Conservation (phyloP, 2,888 invertebrate genomes). For the Drosophila parthenogenetica region DNA sequence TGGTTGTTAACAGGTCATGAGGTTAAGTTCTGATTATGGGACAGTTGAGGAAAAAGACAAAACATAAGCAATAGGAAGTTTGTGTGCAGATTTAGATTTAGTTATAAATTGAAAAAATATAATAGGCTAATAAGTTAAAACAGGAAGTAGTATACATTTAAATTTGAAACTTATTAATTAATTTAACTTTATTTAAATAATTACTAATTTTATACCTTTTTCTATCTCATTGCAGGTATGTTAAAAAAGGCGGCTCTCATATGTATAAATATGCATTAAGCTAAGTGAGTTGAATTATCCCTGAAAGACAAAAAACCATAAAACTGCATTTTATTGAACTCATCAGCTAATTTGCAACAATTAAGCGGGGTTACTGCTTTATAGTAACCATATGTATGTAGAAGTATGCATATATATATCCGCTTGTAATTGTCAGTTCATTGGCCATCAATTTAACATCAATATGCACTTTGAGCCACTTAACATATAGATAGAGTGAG, state of each 20-base stretch:
- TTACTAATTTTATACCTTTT: neutral
- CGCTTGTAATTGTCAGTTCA: slow-evolving; percentile 53
- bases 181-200: neutral
- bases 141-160: neutral
- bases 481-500: slow-evolving; percentile 22
- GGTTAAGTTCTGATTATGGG: slow-evolving; percentile 66
- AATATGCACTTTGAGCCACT: slow-evolving; percentile 67
- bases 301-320: neutral
- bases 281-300: slow-evolving; percentile 19
- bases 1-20: slow-evolving; percentile 57
- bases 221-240: slow-evolving; percentile 47
- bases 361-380: slow-evolving; percentile 53
- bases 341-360: slow-evolving; percentile 68
- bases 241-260: slow-evolving; percentile 2
- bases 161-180: too few species aligned
- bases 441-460: slow-evolving; percentile 61
- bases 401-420: too few species aligned
- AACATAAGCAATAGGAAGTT: neutral
- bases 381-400: slow-evolving; percentile 26
- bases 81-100: too few species aligned
- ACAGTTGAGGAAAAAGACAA: slow-evolving; percentile 3
- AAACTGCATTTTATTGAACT: slow-evolving; percentile 35
- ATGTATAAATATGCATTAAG: neutral
- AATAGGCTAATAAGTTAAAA: too few species aligned
- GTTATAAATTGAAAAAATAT: too few species aligned